These are phyloP conservation scores for Diploptera punctata DNA, from an alignment of 2,888 invertebrate species.

Conservation along the genomic window DNA sequence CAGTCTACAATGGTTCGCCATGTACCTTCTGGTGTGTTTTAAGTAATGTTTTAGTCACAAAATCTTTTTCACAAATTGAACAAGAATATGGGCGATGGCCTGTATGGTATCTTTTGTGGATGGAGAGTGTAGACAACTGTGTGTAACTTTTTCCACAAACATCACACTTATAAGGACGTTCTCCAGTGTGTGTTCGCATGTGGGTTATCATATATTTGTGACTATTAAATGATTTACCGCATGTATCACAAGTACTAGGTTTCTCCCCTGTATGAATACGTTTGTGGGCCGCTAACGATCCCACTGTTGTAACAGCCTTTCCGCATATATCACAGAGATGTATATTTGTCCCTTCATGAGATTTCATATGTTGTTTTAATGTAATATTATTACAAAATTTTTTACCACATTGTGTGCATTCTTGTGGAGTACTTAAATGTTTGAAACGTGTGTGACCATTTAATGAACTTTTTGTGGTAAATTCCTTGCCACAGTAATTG, in stretches of 20 bases:
- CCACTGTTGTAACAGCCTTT: slow-evolving; percentile 50
- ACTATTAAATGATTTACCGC: slow-evolving; percentile 50
- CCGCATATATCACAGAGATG: slow-evolving; percentile 50
- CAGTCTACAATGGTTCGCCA: background rate
- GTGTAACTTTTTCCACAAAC: slow-evolving; percentile 60
- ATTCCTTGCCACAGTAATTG: background rate
- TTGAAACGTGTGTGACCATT: background rate
- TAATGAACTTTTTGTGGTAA: background rate
- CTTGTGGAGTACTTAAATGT: background rate
- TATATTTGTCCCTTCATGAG: slow-evolving; percentile 49
- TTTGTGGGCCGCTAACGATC: slow-evolving; percentile 49
- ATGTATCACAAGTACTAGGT: slow-evolving; percentile 46
- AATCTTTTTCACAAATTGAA: slow-evolving; percentile 21
- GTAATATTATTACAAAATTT: background rate
- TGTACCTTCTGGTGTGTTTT: slow-evolving; percentile 31
- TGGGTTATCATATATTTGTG: slow-evolving; percentile 57
- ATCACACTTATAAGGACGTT: slow-evolving; percentile 59
- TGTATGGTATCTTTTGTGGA: slow-evolving; percentile 58
- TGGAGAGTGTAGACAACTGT: slow-evolving; percentile 59
- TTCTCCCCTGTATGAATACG: slow-evolving; percentile 55
- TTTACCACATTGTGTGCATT: background rate
- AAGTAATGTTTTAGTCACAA: slow-evolving; percentile 32
- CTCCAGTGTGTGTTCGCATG: slow-evolving; percentile 57
- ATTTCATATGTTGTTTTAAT: background rate
- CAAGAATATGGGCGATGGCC: slow-evolving; percentile 36